Conservation (phyloP, 1,140 invertebrate genomes). For the Radopholus similis region DNA sequence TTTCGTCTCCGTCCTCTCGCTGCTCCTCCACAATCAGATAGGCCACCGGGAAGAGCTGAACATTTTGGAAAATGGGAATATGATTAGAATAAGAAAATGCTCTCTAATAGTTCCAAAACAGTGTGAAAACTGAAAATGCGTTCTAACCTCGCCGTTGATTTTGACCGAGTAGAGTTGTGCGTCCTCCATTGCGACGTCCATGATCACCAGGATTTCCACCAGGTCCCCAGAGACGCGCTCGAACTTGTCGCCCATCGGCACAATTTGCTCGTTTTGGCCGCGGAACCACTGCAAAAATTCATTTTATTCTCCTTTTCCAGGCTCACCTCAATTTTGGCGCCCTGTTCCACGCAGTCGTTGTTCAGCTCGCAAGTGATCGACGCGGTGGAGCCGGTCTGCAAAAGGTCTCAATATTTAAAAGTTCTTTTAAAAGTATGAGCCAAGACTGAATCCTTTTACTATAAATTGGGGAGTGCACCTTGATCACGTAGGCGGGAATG, state of each 20-base stretch:
- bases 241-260: slow-evolving; percentile 32
- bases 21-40: slow-evolving; percentile 55
- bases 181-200: slow-evolving; percentile 44
- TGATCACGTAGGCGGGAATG: slow-evolving; percentile 56
- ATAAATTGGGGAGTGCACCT: not conserved
- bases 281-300: slow-evolving; percentile 14
- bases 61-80: not conserved
- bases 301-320: slow-evolving; percentile 10
- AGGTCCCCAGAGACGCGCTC: slow-evolving; percentile 52
- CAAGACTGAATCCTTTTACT: no score
- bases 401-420: not conserved
- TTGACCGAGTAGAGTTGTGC: slow-evolving; percentile 50
- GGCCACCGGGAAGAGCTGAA: slow-evolving; percentile 50
- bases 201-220: slow-evolving; percentile 52
- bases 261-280: slow-evolving; percentile 21
- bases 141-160: slow-evolving; percentile 42
- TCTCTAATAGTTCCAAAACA: not conserved
- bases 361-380: slow-evolving; percentile 58
- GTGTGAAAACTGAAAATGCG: not conserved
- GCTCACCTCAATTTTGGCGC: slow-evolving; percentile 32
- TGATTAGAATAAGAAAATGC: not conserved
- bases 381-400: slow-evolving; percentile 46
- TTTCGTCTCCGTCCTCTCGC: slow-evolving; percentile 5
- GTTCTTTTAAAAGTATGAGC: not conserved
- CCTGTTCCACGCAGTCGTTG: slow-evolving; percentile 33